Evolutionary conservation across 2,797 vertebrate genomes (phyloP).

Genomic region (Tokudaia tokunoshimensis): DNA sequence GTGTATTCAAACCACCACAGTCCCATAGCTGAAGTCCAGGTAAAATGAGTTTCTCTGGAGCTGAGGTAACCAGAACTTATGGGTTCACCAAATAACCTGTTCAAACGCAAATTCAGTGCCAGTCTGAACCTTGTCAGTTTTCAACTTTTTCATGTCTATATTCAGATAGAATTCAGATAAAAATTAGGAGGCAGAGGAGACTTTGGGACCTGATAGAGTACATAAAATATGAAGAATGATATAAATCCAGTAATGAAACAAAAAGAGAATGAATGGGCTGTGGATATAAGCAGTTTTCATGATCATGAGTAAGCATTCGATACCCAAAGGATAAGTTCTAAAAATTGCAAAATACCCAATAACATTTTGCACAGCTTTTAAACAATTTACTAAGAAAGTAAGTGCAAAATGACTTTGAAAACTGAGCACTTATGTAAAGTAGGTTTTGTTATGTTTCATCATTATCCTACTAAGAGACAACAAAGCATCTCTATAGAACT

Average conservation of each 20-base stretch:
- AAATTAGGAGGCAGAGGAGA: not conserved
- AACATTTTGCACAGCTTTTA: not conserved
- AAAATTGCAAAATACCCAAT: not conserved
- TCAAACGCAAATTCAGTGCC: not conserved
- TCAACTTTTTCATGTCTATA: not conserved
- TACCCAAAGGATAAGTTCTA: not conserved
- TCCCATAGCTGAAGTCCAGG: not conserved
- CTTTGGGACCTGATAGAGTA: not conserved
- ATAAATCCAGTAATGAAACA: not conserved
- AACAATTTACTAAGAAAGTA: not conserved
- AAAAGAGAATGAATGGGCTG: not conserved
- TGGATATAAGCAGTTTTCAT: not conserved
- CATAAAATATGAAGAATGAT: not conserved
- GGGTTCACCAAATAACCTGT: not conserved
- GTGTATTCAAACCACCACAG: not conserved
- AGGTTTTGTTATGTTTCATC: constrained; percentile 35
- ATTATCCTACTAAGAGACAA: not conserved
- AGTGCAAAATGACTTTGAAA: constrained; percentile 34
- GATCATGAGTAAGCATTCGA: not conserved
- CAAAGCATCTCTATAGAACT: not conserved
- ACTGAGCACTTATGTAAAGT: constrained; percentile 22
- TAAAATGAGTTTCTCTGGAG: not conserved
- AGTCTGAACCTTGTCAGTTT: not conserved
- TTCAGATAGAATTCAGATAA: not conserved
- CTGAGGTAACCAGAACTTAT: not conserved